Conservation (phyloP, 2,113 vertebrate species). For the Macquaria australasica region DNA sequence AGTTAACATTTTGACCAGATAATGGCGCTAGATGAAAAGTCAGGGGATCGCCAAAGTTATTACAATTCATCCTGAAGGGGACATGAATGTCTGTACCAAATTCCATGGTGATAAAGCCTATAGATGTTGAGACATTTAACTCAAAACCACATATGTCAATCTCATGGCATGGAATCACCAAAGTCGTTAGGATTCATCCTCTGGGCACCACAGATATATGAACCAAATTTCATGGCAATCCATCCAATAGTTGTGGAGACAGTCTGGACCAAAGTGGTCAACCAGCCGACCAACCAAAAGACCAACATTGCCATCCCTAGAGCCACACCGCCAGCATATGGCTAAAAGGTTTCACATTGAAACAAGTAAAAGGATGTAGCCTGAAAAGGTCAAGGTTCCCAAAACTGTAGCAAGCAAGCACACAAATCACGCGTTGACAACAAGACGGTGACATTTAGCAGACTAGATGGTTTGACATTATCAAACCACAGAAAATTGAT, state of each 20-base stretch:
- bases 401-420: not conserved
- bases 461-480: slow-evolving; percentile 7
- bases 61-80: not conserved
- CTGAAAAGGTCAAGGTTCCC: not conserved
- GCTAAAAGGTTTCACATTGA: not conserved
- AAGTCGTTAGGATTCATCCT: not conserved
- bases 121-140: not conserved
- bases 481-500: slow-evolving; percentile 30
- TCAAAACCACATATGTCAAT: not conserved
- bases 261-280: not conserved
- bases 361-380: not conserved
- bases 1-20: too few species aligned
- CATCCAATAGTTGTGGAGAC: not conserved
- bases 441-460: not conserved
- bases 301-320: not conserved
- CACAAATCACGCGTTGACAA: not conserved
- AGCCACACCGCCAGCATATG: not conserved
- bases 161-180: not conserved
- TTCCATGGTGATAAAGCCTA: not conserved
- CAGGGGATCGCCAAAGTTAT: not conserved
- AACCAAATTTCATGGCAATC: not conserved
- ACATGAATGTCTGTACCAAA: not conserved
- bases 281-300: not conserved
- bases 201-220: not conserved
- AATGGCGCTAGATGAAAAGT: too few species aligned